Conservation (phyloP, 2,888 invertebrate genomes). For the Torymus tubicola region DNA sequence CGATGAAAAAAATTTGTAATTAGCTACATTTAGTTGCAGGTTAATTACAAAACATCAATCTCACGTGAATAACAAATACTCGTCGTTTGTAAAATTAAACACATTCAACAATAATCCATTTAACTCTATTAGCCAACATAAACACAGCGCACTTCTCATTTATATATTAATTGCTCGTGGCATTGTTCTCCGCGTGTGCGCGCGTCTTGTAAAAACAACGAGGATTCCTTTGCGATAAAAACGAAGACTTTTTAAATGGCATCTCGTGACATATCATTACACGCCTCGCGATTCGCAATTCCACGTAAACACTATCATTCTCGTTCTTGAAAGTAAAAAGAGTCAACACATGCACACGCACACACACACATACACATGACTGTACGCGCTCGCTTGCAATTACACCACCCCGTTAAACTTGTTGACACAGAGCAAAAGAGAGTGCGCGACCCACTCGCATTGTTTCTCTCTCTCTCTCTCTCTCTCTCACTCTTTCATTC, state of each 20-base stretch:
- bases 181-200: too few species aligned
- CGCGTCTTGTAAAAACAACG: too few species aligned
- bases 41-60: too few species aligned
- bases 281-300: neutral
- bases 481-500: slow-evolving; percentile 12
- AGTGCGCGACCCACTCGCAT: neutral
- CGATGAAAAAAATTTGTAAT: too few species aligned
- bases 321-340: slow-evolving; percentile 12
- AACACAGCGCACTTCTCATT: too few species aligned
- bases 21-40: too few species aligned
- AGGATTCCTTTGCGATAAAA: neutral
- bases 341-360: neutral
- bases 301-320: slow-evolving; percentile 29
- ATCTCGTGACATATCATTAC: neutral
- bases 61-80: too few species aligned
- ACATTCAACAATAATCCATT: too few species aligned
- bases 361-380: too few species aligned
- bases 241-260: neutral
- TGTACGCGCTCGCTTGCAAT: neutral
- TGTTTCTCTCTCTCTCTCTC: slow-evolving; percentile 27
- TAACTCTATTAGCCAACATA: too few species aligned
- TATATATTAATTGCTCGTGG: too few species aligned
- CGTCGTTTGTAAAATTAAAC: too few species aligned
- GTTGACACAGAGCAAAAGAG: slow-evolving; percentile 19
- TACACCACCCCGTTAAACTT: slow-evolving; percentile 12